These are phyloP conservation scores for Balaeniceps rex DNA, from an alignment of 2,113 vertebrate species.

Conservation along the genomic window DNA sequence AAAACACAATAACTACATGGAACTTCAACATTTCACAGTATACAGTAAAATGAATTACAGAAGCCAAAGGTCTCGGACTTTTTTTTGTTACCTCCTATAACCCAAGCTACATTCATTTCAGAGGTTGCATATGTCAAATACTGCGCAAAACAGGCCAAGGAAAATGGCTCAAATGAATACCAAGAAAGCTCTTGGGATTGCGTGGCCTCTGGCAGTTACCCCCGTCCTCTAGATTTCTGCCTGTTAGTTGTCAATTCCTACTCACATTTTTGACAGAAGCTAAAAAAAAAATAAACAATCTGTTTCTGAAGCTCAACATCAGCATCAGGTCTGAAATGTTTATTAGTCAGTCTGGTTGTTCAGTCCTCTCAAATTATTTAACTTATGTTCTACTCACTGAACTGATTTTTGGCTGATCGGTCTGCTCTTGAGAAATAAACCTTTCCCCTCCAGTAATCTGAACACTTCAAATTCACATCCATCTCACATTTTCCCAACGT, in stretches of 20 bases:
- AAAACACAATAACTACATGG: background rate
- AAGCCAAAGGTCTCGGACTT: background rate
- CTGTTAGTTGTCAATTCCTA: background rate
- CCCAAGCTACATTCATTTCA: background rate
- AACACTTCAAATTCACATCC: background rate
- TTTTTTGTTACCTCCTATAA: background rate
- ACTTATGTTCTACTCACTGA: background rate
- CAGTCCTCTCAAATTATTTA: background rate
- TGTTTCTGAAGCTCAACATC: background rate
- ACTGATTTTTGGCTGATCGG: background rate
- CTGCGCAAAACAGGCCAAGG: background rate
- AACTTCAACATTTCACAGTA: background rate
- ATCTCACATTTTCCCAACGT: background rate
- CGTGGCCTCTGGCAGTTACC: background rate
- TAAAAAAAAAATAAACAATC: background rate
- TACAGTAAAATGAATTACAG: background rate
- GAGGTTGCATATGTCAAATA: background rate
- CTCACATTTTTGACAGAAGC: background rate
- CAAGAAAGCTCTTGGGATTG: background rate
- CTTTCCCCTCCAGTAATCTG: background rate
- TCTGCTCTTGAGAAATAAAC: conserved; percentile 21
- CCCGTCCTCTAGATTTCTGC: background rate
- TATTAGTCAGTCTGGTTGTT: background rate
- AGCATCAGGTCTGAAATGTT: background rate
- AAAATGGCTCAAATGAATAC: background rate